A percentile compares a stretch with the other conserved stretches of the same genome.
Conservation (phyloP, 2,797 vertebrate genomes). For the Enteromius paludinosus region DNA sequence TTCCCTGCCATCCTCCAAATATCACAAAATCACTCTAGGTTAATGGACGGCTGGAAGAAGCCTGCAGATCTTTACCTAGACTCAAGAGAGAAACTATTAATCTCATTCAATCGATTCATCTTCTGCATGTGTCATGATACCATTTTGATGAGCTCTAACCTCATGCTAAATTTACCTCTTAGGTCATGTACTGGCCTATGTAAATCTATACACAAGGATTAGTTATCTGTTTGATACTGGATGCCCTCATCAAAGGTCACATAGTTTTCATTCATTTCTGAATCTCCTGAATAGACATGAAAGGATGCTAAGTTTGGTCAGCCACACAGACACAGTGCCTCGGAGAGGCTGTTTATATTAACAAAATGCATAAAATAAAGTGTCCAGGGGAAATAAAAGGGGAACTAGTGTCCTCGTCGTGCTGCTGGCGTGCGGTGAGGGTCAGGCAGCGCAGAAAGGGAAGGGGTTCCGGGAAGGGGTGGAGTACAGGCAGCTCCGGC, state of each 20-base stretch:
- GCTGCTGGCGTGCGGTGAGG: too few relatives aligned
- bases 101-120: constrained; percentile 20
- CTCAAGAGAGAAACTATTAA: constrained; percentile 11
- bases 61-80: constrained; percentile 9
- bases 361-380: too few relatives aligned
- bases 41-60: not conserved
- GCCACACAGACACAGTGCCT: too few relatives aligned
- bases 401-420: too few relatives aligned
- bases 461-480: too few relatives aligned
- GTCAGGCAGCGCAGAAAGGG: too few relatives aligned
- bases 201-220: constrained; percentile 44
- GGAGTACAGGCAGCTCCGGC: too few relatives aligned
- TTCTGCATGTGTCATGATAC: not conserved
- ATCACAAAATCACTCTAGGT: constrained; percentile 38
- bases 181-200: constrained; percentile 36
- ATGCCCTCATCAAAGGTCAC: constrained; percentile 65
- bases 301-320: not conserved
- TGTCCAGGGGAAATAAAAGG: too few relatives aligned
- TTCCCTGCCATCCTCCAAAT: constrained; percentile 26
- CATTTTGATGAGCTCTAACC: constrained; percentile 34
- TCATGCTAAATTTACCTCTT: constrained; percentile 52
- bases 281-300: not conserved
- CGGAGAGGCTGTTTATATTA: too few relatives aligned
- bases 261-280: constrained; percentile 1
- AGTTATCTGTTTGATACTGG: constrained; percentile 39